Base-by-base conservation (phyloP, 2,888 invertebrate genomes). In the Amphipoea lucens region DNA sequence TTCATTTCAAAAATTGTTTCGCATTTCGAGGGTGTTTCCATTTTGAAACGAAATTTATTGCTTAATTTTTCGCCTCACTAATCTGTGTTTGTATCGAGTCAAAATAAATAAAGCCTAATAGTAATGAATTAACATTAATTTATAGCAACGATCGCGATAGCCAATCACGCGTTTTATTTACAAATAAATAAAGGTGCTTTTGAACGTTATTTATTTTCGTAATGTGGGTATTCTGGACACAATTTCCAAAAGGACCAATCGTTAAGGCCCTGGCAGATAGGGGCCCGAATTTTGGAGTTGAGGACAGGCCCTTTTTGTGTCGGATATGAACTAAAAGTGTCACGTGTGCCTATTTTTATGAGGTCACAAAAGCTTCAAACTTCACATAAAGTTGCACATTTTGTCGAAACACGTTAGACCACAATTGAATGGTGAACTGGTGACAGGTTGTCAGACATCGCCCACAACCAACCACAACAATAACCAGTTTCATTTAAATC, bases 401-500 rank as follows among this genome's bases (percentile, higher is more conserved):
- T 84, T 23, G 14, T 70, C 17, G 29, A 65, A 85, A 81, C 74
- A 80, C 69, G 65, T 84, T 74, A 80, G 42, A 89, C 81, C 77
- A 78, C 87, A 81, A 83, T 67, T 78, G 74, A 75, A 63, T 68
- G 69, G 74, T 84, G 70, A 82, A 74, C 63, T 75, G 82, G 69
- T 86, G 75, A 83, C 83, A 85, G 78, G 85, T 83, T 79, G 88
- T 76, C 80, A 85, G 66, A 79, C 72, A 87, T 86, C 81, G 81
- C 87, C 82, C 72, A 74, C 76, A 78, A 81, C 57, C 66, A 76
- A 86, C 87, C 85, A 86, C 81, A 86, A 86, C 79, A 86, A 82
- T 78, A 89, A 89, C 88, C 85, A 85, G 87, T 89, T 87, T 81
- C 72, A 69, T 83, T 79, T 71, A 85, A 83, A 86, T 74, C 81